Percentiles rank a stretch among this genome's conserved stretches.
phyloP scores from a whole-genome alignment of 2,113 vertebrate species.

The Pedetes capensis region DNA sequence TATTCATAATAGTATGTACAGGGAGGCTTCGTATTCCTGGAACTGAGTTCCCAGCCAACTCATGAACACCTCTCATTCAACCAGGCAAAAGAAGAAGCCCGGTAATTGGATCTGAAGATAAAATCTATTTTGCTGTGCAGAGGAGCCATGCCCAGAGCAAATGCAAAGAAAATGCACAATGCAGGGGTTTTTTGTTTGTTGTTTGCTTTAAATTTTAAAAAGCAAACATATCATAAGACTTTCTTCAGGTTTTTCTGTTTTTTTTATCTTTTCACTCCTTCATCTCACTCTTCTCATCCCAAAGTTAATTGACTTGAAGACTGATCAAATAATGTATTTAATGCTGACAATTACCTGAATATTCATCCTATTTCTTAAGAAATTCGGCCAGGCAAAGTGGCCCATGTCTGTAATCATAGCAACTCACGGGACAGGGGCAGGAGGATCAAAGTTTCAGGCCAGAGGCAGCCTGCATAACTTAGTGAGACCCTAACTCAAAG shows the following conservation, averaged over 20 bases:
- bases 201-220: background rate
- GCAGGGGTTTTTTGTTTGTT: background rate
- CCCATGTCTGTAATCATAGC: no score
- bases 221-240: no score
- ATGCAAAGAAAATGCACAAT: background rate
- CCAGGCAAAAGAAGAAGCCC: background rate
- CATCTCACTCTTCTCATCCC: background rate
- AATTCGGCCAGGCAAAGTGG: no score
- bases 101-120: background rate
- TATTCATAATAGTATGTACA: background rate
- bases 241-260: background rate
- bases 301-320: background rate
- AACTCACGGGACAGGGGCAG: no score
- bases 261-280: background rate
- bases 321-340: background rate
- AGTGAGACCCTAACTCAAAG: no score
- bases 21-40: background rate
- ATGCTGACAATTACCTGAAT: background rate
- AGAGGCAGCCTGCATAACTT: no score
- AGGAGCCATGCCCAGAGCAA: background rate
- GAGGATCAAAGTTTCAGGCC: no score
- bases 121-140: background rate
- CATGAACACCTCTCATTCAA: background rate
- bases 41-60: background rate
- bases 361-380: slow-evolving; percentile 5